Conservation (phyloP, 1,140 invertebrate species). For the Holotrichia oblita region DNA sequence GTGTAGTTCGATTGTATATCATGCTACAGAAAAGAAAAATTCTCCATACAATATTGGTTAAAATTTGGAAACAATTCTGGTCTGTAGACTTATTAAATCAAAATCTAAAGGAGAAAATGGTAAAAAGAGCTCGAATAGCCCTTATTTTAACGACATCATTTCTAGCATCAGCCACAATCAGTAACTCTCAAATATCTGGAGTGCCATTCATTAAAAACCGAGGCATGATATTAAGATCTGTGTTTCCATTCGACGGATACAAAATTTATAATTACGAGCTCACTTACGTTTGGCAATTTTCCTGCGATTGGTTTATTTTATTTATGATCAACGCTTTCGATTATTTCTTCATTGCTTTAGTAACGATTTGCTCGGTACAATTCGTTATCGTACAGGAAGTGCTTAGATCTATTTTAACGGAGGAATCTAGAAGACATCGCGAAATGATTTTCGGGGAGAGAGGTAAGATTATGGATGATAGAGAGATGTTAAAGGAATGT, state of each 20-base stretch:
- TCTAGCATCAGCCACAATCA: not conserved
- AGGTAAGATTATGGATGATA: conserved; percentile 6
- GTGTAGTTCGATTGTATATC: not conserved
- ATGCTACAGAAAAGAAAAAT: not conserved
- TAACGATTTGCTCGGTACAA: conserved; percentile 8
- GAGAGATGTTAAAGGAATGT: conserved; percentile 28
- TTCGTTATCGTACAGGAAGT: conserved; percentile 34
- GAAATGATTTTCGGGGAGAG: conserved; percentile 17
- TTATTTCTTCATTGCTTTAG: conserved; percentile 37
- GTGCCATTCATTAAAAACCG: not conserved
- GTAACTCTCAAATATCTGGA: not conserved
- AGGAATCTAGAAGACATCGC: conserved; percentile 14
- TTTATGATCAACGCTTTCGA: conserved; percentile 37
- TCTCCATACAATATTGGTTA: not conserved
- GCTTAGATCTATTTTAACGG: conserved; percentile 18
- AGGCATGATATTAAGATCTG: conserved; percentile 5
- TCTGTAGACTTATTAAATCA: not conserved
- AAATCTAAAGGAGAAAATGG: not conserved
- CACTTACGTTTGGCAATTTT: conserved; percentile 30
- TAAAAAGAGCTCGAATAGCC: not conserved
- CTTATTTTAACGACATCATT: not conserved
- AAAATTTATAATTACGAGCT: conserved; percentile 16
- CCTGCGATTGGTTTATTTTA: not conserved
- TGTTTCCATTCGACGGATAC: not conserved
- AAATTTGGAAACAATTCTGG: conserved; percentile 38